A percentile compares a stretch with the other conserved stretches of the same genome.
Evolutionary conservation across 1,140 invertebrate species (phyloP).

Genomic region (Drosophila albomicans): DNA sequence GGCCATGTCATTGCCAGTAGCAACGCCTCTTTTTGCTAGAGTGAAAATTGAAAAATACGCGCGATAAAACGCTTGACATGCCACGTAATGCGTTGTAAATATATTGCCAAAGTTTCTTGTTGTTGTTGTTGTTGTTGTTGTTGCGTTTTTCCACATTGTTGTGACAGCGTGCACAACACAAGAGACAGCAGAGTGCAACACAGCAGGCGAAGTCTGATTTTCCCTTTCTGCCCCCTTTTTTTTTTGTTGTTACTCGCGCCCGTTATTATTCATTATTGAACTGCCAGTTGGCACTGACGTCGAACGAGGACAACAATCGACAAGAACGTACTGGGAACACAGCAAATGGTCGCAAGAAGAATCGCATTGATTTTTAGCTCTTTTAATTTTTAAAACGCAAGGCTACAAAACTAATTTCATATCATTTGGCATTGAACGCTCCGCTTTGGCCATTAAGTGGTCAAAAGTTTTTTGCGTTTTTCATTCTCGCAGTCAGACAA

Average conservation of each 20-base stretch:
- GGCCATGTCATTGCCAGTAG: too few relatives aligned
- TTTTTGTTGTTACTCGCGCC: constrained; percentile 44
- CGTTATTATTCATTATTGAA: constrained; percentile 83
- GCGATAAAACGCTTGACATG: constrained; percentile 83
- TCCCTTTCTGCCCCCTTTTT: too few relatives aligned
- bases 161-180: constrained; percentile 53
- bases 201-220: constrained; percentile 11
- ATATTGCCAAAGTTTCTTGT: constrained; percentile 78
- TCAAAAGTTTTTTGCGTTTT: constrained; percentile 52
- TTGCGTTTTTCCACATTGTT: constrained; percentile 45
- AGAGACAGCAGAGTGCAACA: constrained; percentile 47
- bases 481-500: constrained; percentile 18
- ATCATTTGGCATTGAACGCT: constrained; percentile 72
- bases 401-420: constrained; percentile 79
- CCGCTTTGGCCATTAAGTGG: constrained; percentile 62
- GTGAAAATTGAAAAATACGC: constrained; percentile 81
- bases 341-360: constrained; percentile 31
- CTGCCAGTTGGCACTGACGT: constrained; percentile 78
- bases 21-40: constrained; percentile 11
- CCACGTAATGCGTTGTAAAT: constrained; percentile 83
- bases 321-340: constrained; percentile 21
- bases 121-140: constrained; percentile 35
- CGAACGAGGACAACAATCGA: constrained; percentile 51
- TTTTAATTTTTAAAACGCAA: constrained; percentile 75
- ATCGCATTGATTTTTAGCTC: constrained; percentile 64